A percentile compares a stretch with the other conserved stretches of the same genome.
Evolutionary conservation across 2,797 vertebrate genomes (phyloP).

Genomic region (Melanotaenia maccullochi): DNA sequence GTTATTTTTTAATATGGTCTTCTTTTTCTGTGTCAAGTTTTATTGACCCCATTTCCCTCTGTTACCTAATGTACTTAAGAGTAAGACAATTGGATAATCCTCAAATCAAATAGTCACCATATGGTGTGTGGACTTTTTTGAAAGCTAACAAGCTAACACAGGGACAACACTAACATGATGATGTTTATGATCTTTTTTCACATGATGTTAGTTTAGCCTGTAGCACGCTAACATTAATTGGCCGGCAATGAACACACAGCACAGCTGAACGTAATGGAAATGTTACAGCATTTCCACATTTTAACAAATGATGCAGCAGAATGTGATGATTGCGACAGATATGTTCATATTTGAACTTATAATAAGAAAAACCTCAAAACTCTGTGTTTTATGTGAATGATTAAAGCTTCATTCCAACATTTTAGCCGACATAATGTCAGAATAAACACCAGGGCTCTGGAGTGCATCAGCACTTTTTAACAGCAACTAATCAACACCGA

Average conservation of each 20-base stretch:
- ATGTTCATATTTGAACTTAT: not conserved
- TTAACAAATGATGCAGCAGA: not conserved
- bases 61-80: conserved; percentile 2
- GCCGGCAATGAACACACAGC: not conserved
- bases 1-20: conserved; percentile 13
- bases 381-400: not conserved
- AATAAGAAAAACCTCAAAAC: not conserved
- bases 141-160: not conserved
- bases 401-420: not conserved
- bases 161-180: not conserved
- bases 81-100: conserved; percentile 4
- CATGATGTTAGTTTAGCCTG: not conserved
- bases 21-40: conserved; percentile 2
- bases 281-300: not conserved
- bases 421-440: not conserved
- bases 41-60: conserved; percentile 28
- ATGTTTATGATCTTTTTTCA: not conserved
- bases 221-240: not conserved
- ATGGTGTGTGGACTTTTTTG: conserved; percentile 4
- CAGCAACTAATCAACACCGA: not conserved
- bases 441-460: not conserved
- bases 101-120: conserved; percentile 17
- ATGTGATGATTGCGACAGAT: not conserved
- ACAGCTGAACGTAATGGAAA: not conserved
- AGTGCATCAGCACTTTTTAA: not conserved